A percentile compares a stretch with the other conserved stretches of the same genome.
These are phyloP conservation scores for Azorinus chamasolen DNA, from an alignment of 2,888 invertebrate genomes.

Conservation along the genomic window DNA sequence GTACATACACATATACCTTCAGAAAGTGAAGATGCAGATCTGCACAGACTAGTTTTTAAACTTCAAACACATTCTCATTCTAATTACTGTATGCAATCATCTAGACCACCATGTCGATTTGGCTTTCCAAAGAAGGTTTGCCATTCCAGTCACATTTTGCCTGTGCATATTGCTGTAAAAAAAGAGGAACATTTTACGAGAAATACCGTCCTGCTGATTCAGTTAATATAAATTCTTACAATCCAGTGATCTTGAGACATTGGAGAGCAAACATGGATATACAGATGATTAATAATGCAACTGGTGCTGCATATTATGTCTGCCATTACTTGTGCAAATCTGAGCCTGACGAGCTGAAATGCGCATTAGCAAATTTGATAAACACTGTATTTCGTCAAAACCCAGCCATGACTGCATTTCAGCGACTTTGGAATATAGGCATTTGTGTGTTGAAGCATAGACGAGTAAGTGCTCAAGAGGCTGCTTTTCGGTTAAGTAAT, in stretches of 20 bases:
- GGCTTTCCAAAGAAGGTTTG: slow-evolving; percentile 47
- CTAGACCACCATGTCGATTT: slow-evolving; percentile 11
- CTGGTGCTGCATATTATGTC: slow-evolving; percentile 51
- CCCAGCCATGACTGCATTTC: slow-evolving; percentile 5
- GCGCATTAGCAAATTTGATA: slow-evolving; percentile 31
- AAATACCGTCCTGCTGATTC: slow-evolving; percentile 8
- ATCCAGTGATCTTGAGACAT: slow-evolving; percentile 32
- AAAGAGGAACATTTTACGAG: slow-evolving; percentile 37
- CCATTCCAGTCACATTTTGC: no score
- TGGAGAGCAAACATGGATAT: slow-evolving; percentile 57
- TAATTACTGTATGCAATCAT: not conserved
- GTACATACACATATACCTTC: not conserved
- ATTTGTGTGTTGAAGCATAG: slow-evolving; percentile 44
- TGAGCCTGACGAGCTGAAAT: slow-evolving; percentile 43
- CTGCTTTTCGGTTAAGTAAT: slow-evolving; percentile 39
- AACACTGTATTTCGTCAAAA: slow-evolving; percentile 15
- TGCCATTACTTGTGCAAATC: slow-evolving; percentile 42
- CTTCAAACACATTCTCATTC: not conserved
- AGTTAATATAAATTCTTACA: slow-evolving; percentile 34
- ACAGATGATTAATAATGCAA: slow-evolving; percentile 43
- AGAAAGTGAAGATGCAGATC: not conserved
- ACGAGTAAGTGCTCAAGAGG: slow-evolving; percentile 45
- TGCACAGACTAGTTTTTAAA: not conserved
- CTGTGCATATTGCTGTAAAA: no score
- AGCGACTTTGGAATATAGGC: slow-evolving; percentile 33